Base-by-base conservation (phyloP, 2,888 invertebrate genomes). In the Leucophenga montana region DNA sequence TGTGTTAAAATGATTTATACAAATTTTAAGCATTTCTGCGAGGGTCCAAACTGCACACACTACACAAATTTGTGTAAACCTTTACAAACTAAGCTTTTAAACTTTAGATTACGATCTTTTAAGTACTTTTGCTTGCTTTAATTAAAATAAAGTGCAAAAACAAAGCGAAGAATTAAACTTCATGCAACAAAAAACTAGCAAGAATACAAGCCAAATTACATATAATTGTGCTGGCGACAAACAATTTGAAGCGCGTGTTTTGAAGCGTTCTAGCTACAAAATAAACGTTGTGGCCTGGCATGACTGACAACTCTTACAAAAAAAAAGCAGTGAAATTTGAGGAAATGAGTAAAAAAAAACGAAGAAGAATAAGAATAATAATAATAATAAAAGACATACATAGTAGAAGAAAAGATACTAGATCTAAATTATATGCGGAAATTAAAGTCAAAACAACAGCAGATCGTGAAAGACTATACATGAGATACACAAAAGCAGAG, bases 381-480 rank as follows among this genome's bases (percentile, higher is more conserved):
- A 62, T 22, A 62, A 53, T 13, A 27, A 31, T 5, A 13, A 13
- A 22, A 59, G 61, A 22, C n/a, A 62, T 33, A 44, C 59, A 57
- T 59, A 20, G 64, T 20, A 48, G 53, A 18, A 53, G 61, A 59
- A 53, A 33, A 66, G 53, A 50, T 70, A 72, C 69, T 54, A 74
- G 64, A 77, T 78, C 77, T 77, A 70, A 48, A 68, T 67, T 65
- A 61, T 62, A 71, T 71, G 71, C 69, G 71, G 71, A 69, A 72
- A 69, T 59, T 68, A 68, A 68, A 68, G 53, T 31, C 22, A 48
- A 61, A 61, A 57, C 22, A 48, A 22, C 31, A 33, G 31, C 33
- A 31, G 22, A 27, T 56, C 56, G 22, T 31, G 27, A 56, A 56
- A 54, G 31, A 39, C 31, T n/a, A 33, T 16, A 44, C 11, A 62